Conservation (phyloP, 2,888 invertebrate genomes). For the Idaea dimidiata region DNA sequence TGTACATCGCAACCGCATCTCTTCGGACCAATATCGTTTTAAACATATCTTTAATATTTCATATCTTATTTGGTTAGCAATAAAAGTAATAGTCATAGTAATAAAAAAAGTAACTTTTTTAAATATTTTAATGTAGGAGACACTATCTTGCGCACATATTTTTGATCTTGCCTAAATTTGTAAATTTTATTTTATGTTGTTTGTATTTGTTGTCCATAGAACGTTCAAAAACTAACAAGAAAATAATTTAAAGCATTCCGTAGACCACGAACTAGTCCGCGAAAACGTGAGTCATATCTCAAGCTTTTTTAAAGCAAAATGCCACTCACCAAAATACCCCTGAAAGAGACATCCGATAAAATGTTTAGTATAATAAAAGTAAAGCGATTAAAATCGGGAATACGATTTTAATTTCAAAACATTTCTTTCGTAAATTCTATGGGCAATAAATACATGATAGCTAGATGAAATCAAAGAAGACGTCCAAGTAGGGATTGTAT, state of each 20-base stretch:
- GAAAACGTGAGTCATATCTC: no score
- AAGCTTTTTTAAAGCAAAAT: no score
- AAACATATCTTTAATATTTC: conserved; percentile 70
- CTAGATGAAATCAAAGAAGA: conserved; percentile 74
- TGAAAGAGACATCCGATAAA: no score
- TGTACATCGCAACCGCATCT: conserved; percentile 27
- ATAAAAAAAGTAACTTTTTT: conserved; percentile 29
- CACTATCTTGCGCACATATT: conserved; percentile 41
- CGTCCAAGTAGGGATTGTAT: conserved; percentile 67
- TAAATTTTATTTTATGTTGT: conserved; percentile 19
- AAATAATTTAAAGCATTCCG: neutral
- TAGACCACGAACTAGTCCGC: neutral
- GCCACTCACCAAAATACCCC: no score
- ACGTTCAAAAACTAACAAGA: neutral
- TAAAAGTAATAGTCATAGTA: conserved; percentile 47
- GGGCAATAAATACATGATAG: conserved; percentile 36
- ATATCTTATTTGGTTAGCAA: conserved; percentile 71
- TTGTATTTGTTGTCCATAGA: conserved; percentile 37
- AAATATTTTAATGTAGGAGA: conserved; percentile 28
- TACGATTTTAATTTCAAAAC: no score
- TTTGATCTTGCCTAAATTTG: conserved; percentile 50
- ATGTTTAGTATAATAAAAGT: no score
- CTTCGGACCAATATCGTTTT: conserved; percentile 68
- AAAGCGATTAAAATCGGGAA: no score
- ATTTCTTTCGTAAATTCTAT: conserved; percentile 7